Conservation (phyloP, 2,888 invertebrate genomes). For the Plagodis dolabraria region DNA sequence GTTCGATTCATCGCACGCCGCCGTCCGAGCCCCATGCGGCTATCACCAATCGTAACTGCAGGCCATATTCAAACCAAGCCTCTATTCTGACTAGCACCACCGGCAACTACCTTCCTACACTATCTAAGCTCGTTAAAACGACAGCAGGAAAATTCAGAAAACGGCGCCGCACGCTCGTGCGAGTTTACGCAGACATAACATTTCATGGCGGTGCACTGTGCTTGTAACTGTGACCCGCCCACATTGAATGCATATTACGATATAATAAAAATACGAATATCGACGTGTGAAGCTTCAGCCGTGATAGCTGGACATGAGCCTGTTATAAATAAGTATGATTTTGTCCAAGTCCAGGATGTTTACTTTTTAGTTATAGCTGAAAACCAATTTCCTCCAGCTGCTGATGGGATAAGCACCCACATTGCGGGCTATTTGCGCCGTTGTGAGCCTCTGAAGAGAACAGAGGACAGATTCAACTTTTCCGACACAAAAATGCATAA, state of each 20-base stretch:
- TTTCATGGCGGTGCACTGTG: slow-evolving; percentile 17
- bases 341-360: slow-evolving; percentile 28
- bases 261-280: slow-evolving; percentile 35
- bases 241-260: slow-evolving; percentile 24
- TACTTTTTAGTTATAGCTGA: slow-evolving; percentile 26
- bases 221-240: slow-evolving; percentile 24
- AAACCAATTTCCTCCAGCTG: slow-evolving; percentile 32
- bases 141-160: slow-evolving; percentile 20
- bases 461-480: too few relatives aligned
- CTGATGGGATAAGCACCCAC: slow-evolving; percentile 11
- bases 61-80: slow-evolving; percentile 48
- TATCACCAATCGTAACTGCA: slow-evolving; percentile 75
- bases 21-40: slow-evolving; percentile 55
- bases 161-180: slow-evolving; percentile 4
- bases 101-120: slow-evolving; percentile 5
- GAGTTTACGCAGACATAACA: slow-evolving; percentile 20
- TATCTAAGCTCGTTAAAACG: slow-evolving; percentile 19
- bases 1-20: slow-evolving; percentile 77
- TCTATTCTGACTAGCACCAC: slow-evolving; percentile 11
- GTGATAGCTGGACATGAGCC: slow-evolving; percentile 14
- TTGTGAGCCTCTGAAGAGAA: too few relatives aligned
- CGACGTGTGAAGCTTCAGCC: slow-evolving; percentile 26
- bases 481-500: slow-evolving; percentile 15
- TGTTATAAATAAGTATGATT: not conserved
- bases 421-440: slow-evolving; percentile 20